These are phyloP conservation scores for Neodon shergylaensis DNA, from an alignment of 2,113 vertebrate species.

Conservation along the genomic window DNA sequence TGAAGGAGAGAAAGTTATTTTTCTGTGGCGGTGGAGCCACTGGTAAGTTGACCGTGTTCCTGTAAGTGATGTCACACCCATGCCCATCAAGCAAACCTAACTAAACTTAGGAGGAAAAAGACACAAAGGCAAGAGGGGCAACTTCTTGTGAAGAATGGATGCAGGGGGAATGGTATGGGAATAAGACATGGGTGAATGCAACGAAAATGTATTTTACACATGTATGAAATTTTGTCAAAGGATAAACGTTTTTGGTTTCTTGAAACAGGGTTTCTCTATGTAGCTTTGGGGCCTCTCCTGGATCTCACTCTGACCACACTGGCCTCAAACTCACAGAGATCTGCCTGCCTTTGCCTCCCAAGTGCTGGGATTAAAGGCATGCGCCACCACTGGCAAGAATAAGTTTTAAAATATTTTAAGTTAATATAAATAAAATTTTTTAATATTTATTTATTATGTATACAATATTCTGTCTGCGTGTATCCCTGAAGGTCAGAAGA, in stretches of 20 bases:
- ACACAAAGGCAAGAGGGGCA: neutral
- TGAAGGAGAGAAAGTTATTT: neutral
- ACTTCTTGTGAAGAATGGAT: neutral
- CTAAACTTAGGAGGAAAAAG: neutral
- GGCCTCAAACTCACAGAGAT: too few relatives aligned
- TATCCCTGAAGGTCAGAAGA: too few relatives aligned
- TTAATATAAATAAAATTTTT: neutral
- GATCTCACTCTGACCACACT: too few relatives aligned
- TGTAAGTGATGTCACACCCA: neutral
- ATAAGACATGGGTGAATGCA: neutral
- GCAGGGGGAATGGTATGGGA: neutral
- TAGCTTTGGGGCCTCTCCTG: too few relatives aligned
- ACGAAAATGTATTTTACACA: neutral
- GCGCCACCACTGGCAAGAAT: neutral
- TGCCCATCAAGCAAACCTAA: neutral
- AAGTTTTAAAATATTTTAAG: neutral
- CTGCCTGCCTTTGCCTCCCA: too few relatives aligned
- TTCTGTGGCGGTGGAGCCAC: neutral
- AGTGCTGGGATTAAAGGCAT: too few relatives aligned
- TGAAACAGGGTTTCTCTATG: too few relatives aligned
- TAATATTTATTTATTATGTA: too few relatives aligned
- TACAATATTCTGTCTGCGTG: too few relatives aligned
- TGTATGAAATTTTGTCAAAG: neutral
- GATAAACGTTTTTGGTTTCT: neutral
- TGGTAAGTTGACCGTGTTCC: neutral